Base-by-base conservation (phyloP, 2,888 invertebrate species). In the Mylabris sibirica region DNA sequence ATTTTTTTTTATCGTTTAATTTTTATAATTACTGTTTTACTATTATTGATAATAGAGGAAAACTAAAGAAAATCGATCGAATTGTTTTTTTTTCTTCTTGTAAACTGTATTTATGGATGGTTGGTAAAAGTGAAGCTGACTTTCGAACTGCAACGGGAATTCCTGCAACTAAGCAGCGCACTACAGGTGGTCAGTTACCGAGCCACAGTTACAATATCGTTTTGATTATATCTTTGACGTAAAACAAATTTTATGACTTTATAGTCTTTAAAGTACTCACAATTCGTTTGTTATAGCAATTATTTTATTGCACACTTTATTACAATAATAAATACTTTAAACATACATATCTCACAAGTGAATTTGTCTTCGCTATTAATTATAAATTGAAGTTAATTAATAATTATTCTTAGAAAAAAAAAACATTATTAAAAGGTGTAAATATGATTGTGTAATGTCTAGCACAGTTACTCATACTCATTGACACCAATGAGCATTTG, bases 1-100 rank as follows among this genome's bases (percentile, higher is more conserved):
- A 79, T 81, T 80, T 79, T 77, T 77, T 78, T 75, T 77, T 74
- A 73, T 73, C 76, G 73, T 30, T 53, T 77, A 78, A 77, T 78
- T 77, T 75, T 76, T 77, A 79, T 80, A 77, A 80, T 80, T 78
- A 78, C 77, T 59, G 60, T 20, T 24, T 20, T 41, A 35, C 2
- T 35, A 35, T 0, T 9, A 35, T 11, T 38, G 12, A 38, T 14
- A 12, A 38, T 30, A 38, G 12, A 38, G 20, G 20, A 44, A 44
- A 44, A 17, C n/a, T 44, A 1, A 5, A 35, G 49, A 49, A 49
- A 49, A 49, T 49, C 49, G 20, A 20, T 38, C 3, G 3, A 12
- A 53, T 11, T 17, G 20, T 22, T 53, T 5, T 9, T 3, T 22
- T 20, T 57, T 8, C 49, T 5, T 24, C 24, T 8, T 17, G 17